Evolutionary conservation across 2,797 vertebrate species (phyloP), one percentile per base, ranked within the genome.

Genomic region (Streptopelia turtur): DNA sequence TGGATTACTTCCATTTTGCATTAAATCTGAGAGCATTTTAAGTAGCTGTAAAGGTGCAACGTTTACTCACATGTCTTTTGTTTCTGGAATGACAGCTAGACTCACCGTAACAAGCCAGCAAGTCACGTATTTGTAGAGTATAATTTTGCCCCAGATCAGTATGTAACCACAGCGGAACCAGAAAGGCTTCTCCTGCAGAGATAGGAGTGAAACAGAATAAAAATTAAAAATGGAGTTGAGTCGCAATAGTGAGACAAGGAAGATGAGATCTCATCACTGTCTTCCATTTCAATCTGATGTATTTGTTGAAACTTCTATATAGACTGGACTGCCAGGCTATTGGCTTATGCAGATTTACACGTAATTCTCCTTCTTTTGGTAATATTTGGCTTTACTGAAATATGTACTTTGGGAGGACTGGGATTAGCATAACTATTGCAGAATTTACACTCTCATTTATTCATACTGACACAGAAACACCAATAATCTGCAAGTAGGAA

Each of bases 101-200:
- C 99, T 99, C 96, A 99, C 99, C 93, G 99, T 99, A 92, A 99
- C 99, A 59, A 99, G 98, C 99, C 99, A 99, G 97, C 99, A 99
- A 97, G 98, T 99, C 95, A 99, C 99, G 2, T 99, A 99, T 97
- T 99, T 99, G 97, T 99, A 99, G 90, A 99, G 98, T 90, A 98
- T 98, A 31, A 99, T 88, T 98, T 99, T 99, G 77, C 98, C 98
- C 99, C 99, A 99, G 52, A 99, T 78, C 88, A 99, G 90, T 89
- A 99, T 99, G 96, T 99, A 99, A 87, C 99, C 96, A 96, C 99
- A 99, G 68, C 99, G 99, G 97, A 99, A 99, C 99, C 99, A 99
- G 98, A 99, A 99, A 3, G 98, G 98, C 61, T 98, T 98, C 60
- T 98, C 98, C 99, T 99, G 96, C 83, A 93, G 78, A 93, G 83